Conservation (phyloP, 1,140 invertebrate genomes). For the Tetramorium parvispinum region DNA sequence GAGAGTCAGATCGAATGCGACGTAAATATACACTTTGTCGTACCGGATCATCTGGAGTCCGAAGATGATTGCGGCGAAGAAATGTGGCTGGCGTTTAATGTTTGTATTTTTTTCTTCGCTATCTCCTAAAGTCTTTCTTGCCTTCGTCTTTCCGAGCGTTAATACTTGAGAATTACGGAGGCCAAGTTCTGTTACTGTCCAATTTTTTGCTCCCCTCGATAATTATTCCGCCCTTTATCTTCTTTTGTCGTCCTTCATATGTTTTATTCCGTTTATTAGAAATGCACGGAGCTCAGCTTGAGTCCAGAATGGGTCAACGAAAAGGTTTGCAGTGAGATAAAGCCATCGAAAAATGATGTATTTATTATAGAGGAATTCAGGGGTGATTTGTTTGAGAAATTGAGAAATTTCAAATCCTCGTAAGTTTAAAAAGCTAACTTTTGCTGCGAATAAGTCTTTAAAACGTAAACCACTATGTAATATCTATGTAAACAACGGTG, state of each 20-base stretch:
- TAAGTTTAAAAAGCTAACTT: constrained; percentile 84
- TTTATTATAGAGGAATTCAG: constrained; percentile 91
- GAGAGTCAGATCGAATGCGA: constrained; percentile 71
- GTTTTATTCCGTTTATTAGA: constrained; percentile 79
- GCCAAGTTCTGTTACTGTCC: not conserved
- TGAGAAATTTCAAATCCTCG: constrained; percentile 89
- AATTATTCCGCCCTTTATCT: not conserved
- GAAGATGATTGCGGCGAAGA: constrained; percentile 81
- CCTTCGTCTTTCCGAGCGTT: not conserved
- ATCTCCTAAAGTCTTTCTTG: not conserved
- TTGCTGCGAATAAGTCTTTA: constrained; percentile 15
- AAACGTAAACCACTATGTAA: constrained; percentile 32
- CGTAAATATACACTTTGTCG: constrained; percentile 82
- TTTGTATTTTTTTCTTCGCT: constrained; percentile 65
- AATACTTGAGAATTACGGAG: not conserved
- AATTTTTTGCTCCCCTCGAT: not conserved
- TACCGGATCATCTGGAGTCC: constrained; percentile 75
- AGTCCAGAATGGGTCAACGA: constrained; percentile 86
- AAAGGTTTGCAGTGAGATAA: constrained; percentile 82
- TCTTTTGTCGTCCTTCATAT: constrained; percentile 14
- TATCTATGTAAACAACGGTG: not conserved
- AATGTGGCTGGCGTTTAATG: constrained; percentile 84
- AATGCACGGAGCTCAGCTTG: constrained; percentile 85
- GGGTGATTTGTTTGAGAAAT: constrained; percentile 89
- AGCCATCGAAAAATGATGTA: constrained; percentile 90